Evolutionary conservation across 64 coral and sea anemone species (phyloP).

Genomic region (Pachyseris speciosa): DNA sequence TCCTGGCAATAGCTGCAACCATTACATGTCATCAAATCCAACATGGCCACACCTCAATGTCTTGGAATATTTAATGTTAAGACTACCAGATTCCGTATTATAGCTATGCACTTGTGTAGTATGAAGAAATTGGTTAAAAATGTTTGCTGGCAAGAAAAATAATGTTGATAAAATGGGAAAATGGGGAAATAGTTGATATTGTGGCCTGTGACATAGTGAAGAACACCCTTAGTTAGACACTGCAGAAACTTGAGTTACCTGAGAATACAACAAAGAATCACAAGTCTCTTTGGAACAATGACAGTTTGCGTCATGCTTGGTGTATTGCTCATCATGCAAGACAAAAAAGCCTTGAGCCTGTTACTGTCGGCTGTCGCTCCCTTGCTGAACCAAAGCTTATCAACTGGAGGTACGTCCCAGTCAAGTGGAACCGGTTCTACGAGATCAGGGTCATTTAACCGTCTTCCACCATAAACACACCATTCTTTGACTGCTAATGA

Average conservation of each 20-base stretch:
- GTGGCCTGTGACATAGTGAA: too few relatives aligned
- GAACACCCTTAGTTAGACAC: too few relatives aligned
- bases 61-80: too few relatives aligned
- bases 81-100: too few relatives aligned
- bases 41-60: too few relatives aligned
- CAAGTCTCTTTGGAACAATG: constrained; percentile 88
- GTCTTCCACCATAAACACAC: constrained; percentile 93
- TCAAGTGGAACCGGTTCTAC: constrained; percentile 84
- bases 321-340: constrained; percentile 92
- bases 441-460: constrained; percentile 78
- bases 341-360: constrained; percentile 92
- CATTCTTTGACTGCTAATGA: constrained; percentile 87
- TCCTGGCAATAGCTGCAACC: too few relatives aligned
- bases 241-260: constrained; percentile 58
- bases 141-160: too few relatives aligned
- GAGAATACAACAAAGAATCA: constrained; percentile 97
- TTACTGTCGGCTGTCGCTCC: constrained; percentile 80
- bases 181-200: too few relatives aligned
- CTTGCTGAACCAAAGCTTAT: constrained; percentile 93
- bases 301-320: constrained; percentile 92
- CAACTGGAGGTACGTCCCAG: constrained; percentile 84
- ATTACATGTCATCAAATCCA: too few relatives aligned
- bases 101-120: too few relatives aligned
- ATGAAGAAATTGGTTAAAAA: too few relatives aligned
- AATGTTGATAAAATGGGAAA: too few relatives aligned